Base-by-base conservation (phyloP, 2,888 invertebrate genomes). In the Crematogaster levior region DNA sequence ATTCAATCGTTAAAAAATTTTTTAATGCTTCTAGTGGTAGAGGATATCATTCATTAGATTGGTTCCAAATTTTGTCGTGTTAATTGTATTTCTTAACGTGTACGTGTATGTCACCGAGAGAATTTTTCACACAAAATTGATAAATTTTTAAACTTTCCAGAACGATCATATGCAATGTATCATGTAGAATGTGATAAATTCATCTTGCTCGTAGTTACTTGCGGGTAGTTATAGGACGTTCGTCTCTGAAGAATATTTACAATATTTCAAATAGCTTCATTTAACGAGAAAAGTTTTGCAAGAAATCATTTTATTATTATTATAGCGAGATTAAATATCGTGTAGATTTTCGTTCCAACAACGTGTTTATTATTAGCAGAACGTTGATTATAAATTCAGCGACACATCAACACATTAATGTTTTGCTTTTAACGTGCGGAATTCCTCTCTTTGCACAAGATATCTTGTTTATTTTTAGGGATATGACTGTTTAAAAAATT, bases 221-320 rank as follows among this genome's bases (percentile, higher is more conserved):
- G n/a, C n/a, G n/a, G n/a, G n/a, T n/a, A n/a, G n/a, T n/a, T n/a
- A n/a, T 27, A 40, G 27, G 15, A 24, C 40, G 30, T 56, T 43
- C 21, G 21, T 68, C 21, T 21, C 24, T 43, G 21, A 56, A 43
- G 21, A 34, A 70, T 79, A 70, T 34, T 70, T 70, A 56, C 40
- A 12, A 24, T 18, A 6, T 24, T 56, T 56, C n/a, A 21, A 34
- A 68, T 15, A 70, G n/a, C 30, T 70, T 34, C 12, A 34, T 34
- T 77, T 34, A 74, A 56, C 56, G 43, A 56, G 40, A 34, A 66
- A 56, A 70, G 43, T 79, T 79, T 9, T 56, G 34, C 24, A 7
- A 21, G 6, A n/a, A 40, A 68, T 65, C 77, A 85, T 87, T 89
- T 84, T 84, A 87, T 89, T 87, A 85, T 85, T 87, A 89, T 68